Base-by-base conservation (phyloP, 2,888 invertebrate species). In the Tethea ocularis region DNA sequence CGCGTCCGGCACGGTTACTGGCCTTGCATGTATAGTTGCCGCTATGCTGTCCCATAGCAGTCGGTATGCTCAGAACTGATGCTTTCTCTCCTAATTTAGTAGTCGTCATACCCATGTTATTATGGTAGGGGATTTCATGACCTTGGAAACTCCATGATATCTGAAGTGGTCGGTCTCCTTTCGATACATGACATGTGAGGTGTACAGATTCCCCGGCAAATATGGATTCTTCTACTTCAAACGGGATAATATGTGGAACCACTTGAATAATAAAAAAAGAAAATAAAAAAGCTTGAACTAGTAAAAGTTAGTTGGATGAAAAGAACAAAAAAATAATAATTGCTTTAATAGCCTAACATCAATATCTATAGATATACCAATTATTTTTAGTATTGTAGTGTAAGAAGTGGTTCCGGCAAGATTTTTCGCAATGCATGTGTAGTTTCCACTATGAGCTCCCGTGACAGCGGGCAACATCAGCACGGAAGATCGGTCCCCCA, bases 131-230 rank as follows among this genome's bases (percentile, higher is more conserved):
- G 81, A 96, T 94, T 61, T 94, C 93, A 65, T 93, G 88, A 76
- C 94, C 95, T 80, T 96, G 95, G 81, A 95, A 94, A 74, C 91
- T 94, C 96, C 96, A 97, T 55, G 91, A 89, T 71, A 97, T 95
- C 77, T 94, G 94, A 70, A 97, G 90, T 53, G 96, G 96, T 57
- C 94, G 88, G 86, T 96, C 96, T 66, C 96, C 96, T 82, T 95
- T 95, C 56, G 95, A 94, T 59, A 95, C 94, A 73, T 95, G 95
- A 82, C 96, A 96, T 66, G 94, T 94, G 59, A 95, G 90, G 68
- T 95, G 95, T 61, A 95, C 95, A 66, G 94, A 94, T 82, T 96
- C 95, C 52, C 95, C 96, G 61, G 95, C 95, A 76, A 95, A 95
- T 68, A 95, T 94, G 59, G 95, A 94, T 73, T 95, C 95, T 75